These are phyloP conservation scores for Otolemur crassicaudatus DNA, from an alignment of 2,797 vertebrate genomes.

Conservation along the genomic window DNA sequence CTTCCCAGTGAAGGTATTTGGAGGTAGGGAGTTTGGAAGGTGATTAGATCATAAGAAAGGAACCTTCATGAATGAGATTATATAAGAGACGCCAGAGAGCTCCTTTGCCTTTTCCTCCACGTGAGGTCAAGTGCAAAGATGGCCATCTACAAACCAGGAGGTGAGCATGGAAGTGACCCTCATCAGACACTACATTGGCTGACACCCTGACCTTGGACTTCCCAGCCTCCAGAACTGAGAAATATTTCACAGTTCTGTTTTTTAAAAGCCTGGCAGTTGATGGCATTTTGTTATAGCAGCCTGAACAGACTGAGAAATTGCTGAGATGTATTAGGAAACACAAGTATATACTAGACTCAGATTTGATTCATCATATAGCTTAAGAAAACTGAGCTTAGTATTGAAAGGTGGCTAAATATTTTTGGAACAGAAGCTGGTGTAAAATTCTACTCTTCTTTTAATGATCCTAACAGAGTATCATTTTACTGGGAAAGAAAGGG, in stretches of 20 bases:
- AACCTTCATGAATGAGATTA: neutral
- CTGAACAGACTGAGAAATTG: neutral
- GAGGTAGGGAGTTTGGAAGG: neutral
- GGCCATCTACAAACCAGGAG: neutral
- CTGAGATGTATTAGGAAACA: slow-evolving; percentile 12
- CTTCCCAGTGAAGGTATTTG: neutral
- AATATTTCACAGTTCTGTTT: neutral
- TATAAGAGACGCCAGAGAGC: neutral
- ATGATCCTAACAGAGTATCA: neutral
- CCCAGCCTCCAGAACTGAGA: neutral
- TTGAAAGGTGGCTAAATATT: neutral
- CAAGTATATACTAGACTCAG: neutral
- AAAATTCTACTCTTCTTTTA: neutral
- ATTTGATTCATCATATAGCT: neutral
- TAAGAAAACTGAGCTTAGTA: neutral
- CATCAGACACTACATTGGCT: neutral
- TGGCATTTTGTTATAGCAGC: neutral
- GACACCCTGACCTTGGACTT: neutral
- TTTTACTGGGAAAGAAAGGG: neutral
- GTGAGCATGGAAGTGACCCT: neutral
- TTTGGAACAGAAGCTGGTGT: neutral
- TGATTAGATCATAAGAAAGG: neutral
- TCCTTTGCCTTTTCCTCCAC: neutral
- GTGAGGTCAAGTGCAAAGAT: neutral
- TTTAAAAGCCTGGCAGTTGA: neutral